Conservation (phyloP, 2,113 vertebrate genomes). For the Mesitornis unicolor region DNA sequence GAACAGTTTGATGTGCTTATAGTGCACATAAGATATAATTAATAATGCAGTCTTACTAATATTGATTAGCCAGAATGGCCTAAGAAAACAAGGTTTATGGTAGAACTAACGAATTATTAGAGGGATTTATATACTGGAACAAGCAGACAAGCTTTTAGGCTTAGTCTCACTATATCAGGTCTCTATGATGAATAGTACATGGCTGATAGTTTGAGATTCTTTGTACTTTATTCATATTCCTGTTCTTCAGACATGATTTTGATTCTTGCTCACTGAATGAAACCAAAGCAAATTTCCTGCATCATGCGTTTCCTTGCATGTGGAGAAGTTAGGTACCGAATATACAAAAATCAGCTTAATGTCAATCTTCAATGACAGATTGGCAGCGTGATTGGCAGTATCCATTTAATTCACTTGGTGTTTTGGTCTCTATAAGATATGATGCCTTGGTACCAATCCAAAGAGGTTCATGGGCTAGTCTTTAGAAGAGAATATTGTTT, state of each 20-base stretch:
- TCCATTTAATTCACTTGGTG: background rate
- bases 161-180: background rate
- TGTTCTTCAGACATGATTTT: background rate
- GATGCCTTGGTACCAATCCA: background rate
- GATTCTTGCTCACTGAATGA: background rate
- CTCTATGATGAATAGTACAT: background rate
- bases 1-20: background rate
- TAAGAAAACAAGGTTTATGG: background rate
- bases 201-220: background rate
- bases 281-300: background rate
- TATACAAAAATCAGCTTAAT: background rate
- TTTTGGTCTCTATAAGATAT: background rate
- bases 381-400: background rate
- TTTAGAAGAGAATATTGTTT: background rate
- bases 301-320: background rate
- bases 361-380: background rate
- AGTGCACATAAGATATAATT: background rate
- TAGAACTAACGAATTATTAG: background rate
- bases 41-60: background rate
- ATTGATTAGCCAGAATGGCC: background rate
- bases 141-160: background rate
- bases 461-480: background rate
- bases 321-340: background rate
- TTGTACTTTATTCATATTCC: background rate
- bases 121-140: background rate